Evolutionary conservation across 2,797 vertebrate species (phyloP).

Genomic region (Siniperca scherzeri): DNA sequence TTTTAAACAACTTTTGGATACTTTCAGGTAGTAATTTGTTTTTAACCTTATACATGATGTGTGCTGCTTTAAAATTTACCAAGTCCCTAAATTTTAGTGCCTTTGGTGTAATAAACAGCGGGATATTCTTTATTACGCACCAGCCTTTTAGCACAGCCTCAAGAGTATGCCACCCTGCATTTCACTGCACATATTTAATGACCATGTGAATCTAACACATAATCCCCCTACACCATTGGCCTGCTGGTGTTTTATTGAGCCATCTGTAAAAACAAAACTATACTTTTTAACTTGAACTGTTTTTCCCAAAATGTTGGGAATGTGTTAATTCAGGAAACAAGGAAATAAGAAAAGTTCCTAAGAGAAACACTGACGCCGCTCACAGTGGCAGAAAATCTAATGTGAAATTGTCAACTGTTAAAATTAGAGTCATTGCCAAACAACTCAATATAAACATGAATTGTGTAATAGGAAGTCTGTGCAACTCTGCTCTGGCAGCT

Average conservation of each 20-base stretch:
- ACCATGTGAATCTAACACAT: not conserved
- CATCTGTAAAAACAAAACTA: not conserved
- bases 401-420: not conserved
- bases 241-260: not conserved
- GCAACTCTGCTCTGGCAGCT: constrained; percentile 72
- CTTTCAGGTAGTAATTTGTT: not conserved
- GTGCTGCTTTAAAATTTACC: not conserved
- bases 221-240: not conserved
- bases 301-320: not conserved
- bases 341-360: not conserved
- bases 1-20: not conserved
- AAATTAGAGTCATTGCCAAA: constrained; percentile 28
- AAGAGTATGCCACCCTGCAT: not conserved
- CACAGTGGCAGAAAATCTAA: not conserved
- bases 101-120: not conserved
- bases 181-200: not conserved
- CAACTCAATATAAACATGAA: constrained; percentile 62
- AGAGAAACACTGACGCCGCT: not conserved
- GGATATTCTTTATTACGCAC: not conserved
- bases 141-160: not conserved
- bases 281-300: not conserved
- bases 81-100: not conserved
- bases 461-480: constrained; percentile 78
- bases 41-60: not conserved
- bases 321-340: not conserved